Evolutionary conservation across 37 sponge, comb jelly and placozoan genomes (phyloP).

Genomic region (Diacarnus erythraeanus): DNA sequence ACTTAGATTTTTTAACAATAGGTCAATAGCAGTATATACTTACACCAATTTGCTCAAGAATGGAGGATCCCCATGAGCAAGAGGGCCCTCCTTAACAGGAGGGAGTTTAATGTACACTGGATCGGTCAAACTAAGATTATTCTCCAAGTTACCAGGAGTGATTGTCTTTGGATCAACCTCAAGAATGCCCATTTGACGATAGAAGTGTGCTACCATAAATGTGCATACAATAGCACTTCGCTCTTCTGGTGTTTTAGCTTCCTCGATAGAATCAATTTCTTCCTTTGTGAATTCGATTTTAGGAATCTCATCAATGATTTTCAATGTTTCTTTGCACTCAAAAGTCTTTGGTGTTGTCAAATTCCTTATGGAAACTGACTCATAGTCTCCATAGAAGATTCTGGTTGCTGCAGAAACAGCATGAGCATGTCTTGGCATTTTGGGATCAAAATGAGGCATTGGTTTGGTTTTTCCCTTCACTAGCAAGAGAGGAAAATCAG

Average conservation of each 20-base stretch:
- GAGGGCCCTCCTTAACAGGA: constrained; percentile 45
- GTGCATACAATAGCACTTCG: constrained; percentile 40
- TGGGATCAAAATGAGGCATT: constrained; percentile 32
- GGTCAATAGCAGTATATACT: constrained; percentile 15
- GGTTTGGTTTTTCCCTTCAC: constrained; percentile 65
- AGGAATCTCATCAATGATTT: constrained; percentile 4
- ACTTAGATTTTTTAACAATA: not conserved
- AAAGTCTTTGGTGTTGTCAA: constrained; percentile 17
- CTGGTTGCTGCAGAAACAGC: constrained; percentile 59
- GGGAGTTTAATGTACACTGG: constrained; percentile 54
- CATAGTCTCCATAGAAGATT: constrained; percentile 72
- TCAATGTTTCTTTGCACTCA: not conserved
- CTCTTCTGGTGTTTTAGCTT: constrained; percentile 21
- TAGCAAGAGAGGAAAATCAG: constrained; percentile 51
- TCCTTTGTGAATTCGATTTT: constrained; percentile 1
- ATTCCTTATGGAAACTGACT: constrained; percentile 29
- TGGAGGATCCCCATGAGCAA: constrained; percentile 45
- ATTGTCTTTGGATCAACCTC: constrained; percentile 27
- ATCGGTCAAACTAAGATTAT: constrained; percentile 18
- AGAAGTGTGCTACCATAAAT: constrained; percentile 61
- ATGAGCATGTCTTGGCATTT: constrained; percentile 21
- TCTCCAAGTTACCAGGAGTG: constrained; percentile 25
- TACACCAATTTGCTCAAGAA: constrained; percentile 56
- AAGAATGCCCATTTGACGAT: constrained; percentile 40
- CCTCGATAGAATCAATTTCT: constrained; percentile 29